phyloP scores from a whole-genome alignment of 1,140 invertebrate species.

The Drosophila rufa region DNA sequence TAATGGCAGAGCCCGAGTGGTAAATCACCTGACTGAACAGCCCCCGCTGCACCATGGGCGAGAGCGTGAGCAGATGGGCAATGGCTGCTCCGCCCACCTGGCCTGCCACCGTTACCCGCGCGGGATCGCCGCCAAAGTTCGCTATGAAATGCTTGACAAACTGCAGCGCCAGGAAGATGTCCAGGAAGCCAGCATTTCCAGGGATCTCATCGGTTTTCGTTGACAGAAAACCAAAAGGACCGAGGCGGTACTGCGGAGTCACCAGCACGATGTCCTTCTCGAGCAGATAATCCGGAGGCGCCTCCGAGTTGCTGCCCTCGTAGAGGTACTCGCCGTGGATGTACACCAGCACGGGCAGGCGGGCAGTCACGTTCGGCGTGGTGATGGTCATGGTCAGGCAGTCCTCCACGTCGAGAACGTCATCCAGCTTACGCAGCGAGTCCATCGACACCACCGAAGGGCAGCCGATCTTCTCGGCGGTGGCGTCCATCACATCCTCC shows the following conservation, averaged over 20 bases:
- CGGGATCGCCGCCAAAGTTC: slow-evolving; percentile 89
- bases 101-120: slow-evolving; percentile 87
- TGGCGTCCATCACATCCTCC: slow-evolving; percentile 86
- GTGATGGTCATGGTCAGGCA: slow-evolving; percentile 78
- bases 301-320: slow-evolving; percentile 86
- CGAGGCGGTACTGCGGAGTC: slow-evolving; percentile 92
- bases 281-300: slow-evolving; percentile 90
- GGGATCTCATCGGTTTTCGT: slow-evolving; percentile 87
- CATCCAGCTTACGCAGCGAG: slow-evolving; percentile 67
- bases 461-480: slow-evolving; percentile 86
- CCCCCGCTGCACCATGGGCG: slow-evolving; percentile 78
- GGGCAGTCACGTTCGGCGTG: slow-evolving; percentile 69
- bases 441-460: slow-evolving; percentile 85
- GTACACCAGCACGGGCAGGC: slow-evolving; percentile 78
- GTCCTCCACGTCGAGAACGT: slow-evolving; percentile 77
- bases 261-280: slow-evolving; percentile 92
- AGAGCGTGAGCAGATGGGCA: slow-evolving; percentile 85
- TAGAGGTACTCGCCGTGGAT: slow-evolving; percentile 83
- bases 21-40: slow-evolving; percentile 82
- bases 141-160: slow-evolving; percentile 89
- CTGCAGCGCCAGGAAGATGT: slow-evolving; percentile 88
- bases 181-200: slow-evolving; percentile 89
- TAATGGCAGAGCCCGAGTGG: slow-evolving; percentile 80
- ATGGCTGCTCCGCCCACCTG: slow-evolving; percentile 87
- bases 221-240: slow-evolving; percentile 86